These are phyloP conservation scores for Chaetura pelagica DNA, from an alignment of 2,113 vertebrate species.

Conservation along the genomic window DNA sequence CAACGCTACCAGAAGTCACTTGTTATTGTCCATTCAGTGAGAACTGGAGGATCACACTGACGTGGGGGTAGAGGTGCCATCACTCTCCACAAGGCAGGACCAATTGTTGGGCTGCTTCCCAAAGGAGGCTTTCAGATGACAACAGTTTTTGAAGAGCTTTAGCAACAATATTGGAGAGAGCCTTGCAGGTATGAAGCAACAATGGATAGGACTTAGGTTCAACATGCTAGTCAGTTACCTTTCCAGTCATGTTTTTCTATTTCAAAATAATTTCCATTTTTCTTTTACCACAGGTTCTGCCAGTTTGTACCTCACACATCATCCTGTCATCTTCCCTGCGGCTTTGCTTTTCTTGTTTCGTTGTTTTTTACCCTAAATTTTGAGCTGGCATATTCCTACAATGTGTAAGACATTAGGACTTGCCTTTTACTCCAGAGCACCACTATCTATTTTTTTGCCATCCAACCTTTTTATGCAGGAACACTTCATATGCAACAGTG, in stretches of 20 bases:
- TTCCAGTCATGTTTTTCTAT: not conserved
- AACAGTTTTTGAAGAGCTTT: not conserved
- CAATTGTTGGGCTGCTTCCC: not conserved
- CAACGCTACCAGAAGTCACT: rapidly evolving
- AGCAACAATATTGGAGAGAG: not conserved
- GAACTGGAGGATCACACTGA: not conserved
- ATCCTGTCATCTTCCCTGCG: not conserved
- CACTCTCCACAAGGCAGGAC: rapidly evolving
- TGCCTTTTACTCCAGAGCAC: not conserved
- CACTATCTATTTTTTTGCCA: constrained; percentile 27
- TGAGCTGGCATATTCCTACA: not conserved
- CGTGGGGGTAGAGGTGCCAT: not conserved
- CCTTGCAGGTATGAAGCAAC: not conserved
- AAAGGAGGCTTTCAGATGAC: not conserved
- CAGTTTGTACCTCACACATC: not conserved
- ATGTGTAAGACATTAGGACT: not conserved
- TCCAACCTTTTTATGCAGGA: not conserved
- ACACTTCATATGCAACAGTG: not conserved
- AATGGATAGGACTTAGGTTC: not conserved
- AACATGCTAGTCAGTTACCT: not conserved
- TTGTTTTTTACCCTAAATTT: not conserved
- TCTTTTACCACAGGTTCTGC: not conserved
- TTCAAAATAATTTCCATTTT: not conserved
- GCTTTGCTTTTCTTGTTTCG: rapidly evolving
- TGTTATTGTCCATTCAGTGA: rapidly evolving